These are phyloP conservation scores for Macaria liturata DNA, from an alignment of 2,888 invertebrate species.

Conservation along the genomic window DNA sequence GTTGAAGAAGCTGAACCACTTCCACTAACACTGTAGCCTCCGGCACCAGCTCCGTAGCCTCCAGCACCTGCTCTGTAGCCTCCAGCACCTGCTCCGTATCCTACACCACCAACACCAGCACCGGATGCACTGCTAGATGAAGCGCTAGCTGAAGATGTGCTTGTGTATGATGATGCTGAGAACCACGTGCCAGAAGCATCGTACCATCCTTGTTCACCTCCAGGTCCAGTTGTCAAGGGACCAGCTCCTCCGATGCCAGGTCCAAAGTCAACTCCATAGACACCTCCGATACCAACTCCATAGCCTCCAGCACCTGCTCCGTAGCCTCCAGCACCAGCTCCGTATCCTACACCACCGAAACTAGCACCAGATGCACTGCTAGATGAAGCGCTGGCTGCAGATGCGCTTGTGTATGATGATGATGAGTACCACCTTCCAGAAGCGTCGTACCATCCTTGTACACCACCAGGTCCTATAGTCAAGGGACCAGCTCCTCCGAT, in stretches of 20 bases:
- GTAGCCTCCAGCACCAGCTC: background rate
- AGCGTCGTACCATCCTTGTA: no score
- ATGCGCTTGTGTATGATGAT: no score
- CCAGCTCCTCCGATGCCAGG: background rate
- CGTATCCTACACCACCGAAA: no score
- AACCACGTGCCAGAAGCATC: no score
- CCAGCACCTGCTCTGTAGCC: background rate
- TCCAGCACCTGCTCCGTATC: background rate
- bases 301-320: background rate
- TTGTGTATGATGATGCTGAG: no score
- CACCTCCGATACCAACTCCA: background rate
- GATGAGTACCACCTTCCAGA: no score
- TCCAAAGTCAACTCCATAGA: no score
- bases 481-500: background rate
- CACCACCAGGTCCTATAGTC: no score
- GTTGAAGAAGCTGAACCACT: background rate
- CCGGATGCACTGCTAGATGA: background rate
- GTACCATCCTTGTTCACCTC: background rate
- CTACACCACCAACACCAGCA: background rate
- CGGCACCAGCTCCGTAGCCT: conserved; percentile 1
- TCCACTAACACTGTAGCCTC: background rate
- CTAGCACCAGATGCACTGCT: background rate
- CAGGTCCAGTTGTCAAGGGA: background rate
- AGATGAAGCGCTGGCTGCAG: no score
- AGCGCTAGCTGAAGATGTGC: background rate